A percentile compares a stretch with the other conserved stretches of the same genome.
Evolutionary conservation across 2,113 vertebrate genomes (phyloP).

Genomic region (Atrichornis clamosus): DNA sequence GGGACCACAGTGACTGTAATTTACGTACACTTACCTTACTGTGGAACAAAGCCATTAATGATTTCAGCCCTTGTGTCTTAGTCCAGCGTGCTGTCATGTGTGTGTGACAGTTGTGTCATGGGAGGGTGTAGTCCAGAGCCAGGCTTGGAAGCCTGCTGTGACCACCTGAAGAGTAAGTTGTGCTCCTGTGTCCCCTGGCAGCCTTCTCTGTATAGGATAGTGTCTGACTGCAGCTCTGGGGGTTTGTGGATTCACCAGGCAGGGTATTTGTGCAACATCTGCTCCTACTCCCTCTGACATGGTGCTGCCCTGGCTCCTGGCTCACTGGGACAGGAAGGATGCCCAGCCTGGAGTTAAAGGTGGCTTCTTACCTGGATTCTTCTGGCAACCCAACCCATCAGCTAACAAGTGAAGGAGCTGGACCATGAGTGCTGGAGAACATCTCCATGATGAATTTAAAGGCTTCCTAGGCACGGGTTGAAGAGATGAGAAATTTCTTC

Average conservation of each 20-base stretch:
- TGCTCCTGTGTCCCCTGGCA: not conserved
- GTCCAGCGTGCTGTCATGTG: not conserved
- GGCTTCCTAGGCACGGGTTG: not conserved
- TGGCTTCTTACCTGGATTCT: not conserved
- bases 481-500: not conserved
- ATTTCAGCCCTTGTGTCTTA: not conserved
- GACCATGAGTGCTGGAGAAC: not conserved
- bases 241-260: not conserved
- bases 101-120: not conserved
- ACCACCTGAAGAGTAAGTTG: not conserved
- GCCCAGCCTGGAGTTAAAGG: not conserved
- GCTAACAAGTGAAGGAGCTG: not conserved
- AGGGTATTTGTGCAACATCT: not conserved
- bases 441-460: not conserved
- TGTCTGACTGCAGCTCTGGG: not conserved
- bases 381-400: fast-evolving
- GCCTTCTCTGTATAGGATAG: fast-evolving
- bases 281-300: fast-evolving
- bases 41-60: not conserved
- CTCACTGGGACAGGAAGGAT: not conserved
- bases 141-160: not conserved
- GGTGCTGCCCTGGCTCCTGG: not conserved
- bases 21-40: not conserved
- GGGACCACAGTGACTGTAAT: not conserved
- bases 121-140: not conserved